Percentiles rank a stretch among this genome's conserved stretches.
Evolutionary conservation across 2,797 vertebrate species (phyloP).

Genomic region (Macropus fuliginosus): DNA sequence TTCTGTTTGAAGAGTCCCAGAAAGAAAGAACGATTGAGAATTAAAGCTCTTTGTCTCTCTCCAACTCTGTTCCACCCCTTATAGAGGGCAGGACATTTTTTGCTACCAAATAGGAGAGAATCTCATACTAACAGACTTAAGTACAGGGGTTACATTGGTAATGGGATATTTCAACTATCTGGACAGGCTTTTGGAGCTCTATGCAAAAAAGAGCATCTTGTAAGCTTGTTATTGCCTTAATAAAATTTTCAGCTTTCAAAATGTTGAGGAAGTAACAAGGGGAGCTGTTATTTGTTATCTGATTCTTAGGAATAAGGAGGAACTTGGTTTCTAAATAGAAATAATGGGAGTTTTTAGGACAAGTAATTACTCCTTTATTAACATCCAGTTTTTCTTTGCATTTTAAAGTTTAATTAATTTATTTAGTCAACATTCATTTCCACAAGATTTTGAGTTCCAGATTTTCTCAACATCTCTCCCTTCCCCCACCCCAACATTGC

Average conservation of each 20-base stretch:
- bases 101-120: not conserved
- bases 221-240: not conserved
- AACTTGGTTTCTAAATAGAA: not conserved
- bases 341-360: not conserved
- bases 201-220: not conserved
- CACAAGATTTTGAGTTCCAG: too few relatives aligned
- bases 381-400: not conserved
- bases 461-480: too few relatives aligned
- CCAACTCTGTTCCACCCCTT: not conserved
- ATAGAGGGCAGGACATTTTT: not conserved
- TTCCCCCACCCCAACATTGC: too few relatives aligned
- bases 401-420: too few relatives aligned
- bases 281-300: not conserved
- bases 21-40: too few relatives aligned
- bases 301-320: not conserved
- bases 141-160: not conserved
- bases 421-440: too few relatives aligned
- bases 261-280: not conserved
- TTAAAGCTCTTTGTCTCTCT: not conserved
- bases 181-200: not conserved
- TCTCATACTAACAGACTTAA: not conserved
- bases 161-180: not conserved
- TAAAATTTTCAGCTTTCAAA: not conserved
- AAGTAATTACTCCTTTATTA: not conserved
- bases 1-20: too few relatives aligned